Conservation (phyloP, 2,113 vertebrate genomes). For the Percopsis transmontana region DNA sequence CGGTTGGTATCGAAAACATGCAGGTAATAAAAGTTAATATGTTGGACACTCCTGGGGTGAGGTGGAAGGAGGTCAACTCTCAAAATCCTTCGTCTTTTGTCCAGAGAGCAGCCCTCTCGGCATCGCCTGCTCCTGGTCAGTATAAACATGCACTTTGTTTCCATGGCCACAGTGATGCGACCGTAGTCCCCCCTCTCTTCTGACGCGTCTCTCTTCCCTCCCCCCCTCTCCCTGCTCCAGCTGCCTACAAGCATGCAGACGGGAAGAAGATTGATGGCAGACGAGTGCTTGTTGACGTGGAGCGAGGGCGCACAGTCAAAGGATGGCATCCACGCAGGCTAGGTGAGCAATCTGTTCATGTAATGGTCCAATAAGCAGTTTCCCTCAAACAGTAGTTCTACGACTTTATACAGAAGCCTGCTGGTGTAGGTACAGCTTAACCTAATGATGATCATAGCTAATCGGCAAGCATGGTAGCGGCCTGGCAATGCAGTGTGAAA, state of each 20-base stretch:
- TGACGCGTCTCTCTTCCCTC: conserved; percentile 26
- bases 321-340: conserved; percentile 91
- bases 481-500: too few relatives aligned
- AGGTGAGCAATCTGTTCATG: conserved; percentile 70
- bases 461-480: too few relatives aligned
- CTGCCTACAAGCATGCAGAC: conserved; percentile 93
- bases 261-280: conserved; percentile 94
- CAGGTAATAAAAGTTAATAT: conserved; percentile 33
- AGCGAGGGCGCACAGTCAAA: conserved; percentile 91
- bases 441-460: too few relatives aligned
- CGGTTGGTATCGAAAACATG: conserved; percentile 14
- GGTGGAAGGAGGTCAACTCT: conserved; percentile 72
- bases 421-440: too few relatives aligned
- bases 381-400: too few relatives aligned
- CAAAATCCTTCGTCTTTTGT: conserved; percentile 69
- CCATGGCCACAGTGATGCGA: conserved; percentile 56
- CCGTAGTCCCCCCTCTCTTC: conserved; percentile 13
- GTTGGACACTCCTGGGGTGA: conserved; percentile 46
- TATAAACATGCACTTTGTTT: conserved; percentile 70
- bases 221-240: conserved; percentile 75
- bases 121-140: conserved; percentile 77
- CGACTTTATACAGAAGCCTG: too few relatives aligned
- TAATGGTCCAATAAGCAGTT: too few relatives aligned
- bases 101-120: conserved; percentile 75
- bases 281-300: conserved; percentile 90